Percentiles rank a stretch among this genome's conserved stretches.
phyloP scores from a whole-genome alignment of 2,888 invertebrate species.

The Drosophila antonietae region DNA sequence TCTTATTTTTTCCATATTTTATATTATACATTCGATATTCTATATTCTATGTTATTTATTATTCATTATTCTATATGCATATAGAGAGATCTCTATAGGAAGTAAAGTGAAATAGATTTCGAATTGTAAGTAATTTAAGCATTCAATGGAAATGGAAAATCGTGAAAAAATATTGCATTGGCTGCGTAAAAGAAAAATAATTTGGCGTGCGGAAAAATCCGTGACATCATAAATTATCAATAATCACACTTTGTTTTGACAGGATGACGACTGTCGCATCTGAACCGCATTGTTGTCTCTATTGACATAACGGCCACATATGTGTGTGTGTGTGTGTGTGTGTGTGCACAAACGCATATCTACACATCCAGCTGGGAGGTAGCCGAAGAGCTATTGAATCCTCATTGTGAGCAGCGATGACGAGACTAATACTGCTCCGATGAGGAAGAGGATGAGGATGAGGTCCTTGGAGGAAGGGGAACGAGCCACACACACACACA shows the following conservation, averaged over 20 bases:
- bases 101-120: constrained; percentile 10
- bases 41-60: neutral
- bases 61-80: neutral
- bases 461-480: constrained; percentile 41
- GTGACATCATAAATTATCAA: constrained; percentile 85
- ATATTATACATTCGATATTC: neutral
- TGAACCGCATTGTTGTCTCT: constrained; percentile 75
- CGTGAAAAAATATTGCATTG: constrained; percentile 44
- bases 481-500: constrained; percentile 25
- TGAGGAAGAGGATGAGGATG: neutral
- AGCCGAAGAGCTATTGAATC: constrained; percentile 59
- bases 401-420: constrained; percentile 79
- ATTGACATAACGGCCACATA: constrained; percentile 57
- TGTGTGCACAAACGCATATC: constrained; percentile 9
- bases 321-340: neutral
- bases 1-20: neutral
- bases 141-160: constrained; percentile 13
- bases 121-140: constrained; percentile 22
- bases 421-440: constrained; percentile 70
- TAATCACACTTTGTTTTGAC: constrained; percentile 85
- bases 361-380: constrained; percentile 42
- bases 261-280: constrained; percentile 80
- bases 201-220: constrained; percentile 72
- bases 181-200: constrained; percentile 49
- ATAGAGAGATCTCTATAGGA: neutral